phyloP scores from a whole-genome alignment of 2,113 vertebrate species.

The Recurvirostra avosetta region DNA sequence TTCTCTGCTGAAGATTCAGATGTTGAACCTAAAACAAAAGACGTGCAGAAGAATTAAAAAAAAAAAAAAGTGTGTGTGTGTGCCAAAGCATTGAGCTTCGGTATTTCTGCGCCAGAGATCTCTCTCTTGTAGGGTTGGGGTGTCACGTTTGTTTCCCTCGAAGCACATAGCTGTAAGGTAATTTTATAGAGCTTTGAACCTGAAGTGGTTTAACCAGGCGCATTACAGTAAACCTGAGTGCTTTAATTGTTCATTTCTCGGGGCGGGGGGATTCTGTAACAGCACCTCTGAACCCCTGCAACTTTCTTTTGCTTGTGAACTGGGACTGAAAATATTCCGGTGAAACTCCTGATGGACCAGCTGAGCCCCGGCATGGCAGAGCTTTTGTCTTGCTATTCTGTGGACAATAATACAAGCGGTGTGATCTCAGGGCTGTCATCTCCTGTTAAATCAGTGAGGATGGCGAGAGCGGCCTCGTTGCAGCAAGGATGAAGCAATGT shows the following conservation, averaged over 20 bases:
- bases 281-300: background rate
- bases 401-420: rapidly evolving
- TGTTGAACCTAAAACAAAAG: background rate
- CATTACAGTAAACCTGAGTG: background rate
- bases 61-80: no score
- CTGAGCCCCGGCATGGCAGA: rapidly evolving
- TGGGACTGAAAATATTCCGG: background rate
- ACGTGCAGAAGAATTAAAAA: background rate
- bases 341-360: background rate
- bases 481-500: rapidly evolving
- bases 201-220: background rate
- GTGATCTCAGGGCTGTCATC: background rate
- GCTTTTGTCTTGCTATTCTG: background rate
- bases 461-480: rapidly evolving
- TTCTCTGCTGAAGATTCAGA: background rate
- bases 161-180: background rate
- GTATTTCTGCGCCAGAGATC: background rate
- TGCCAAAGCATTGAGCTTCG: background rate
- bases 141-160: background rate
- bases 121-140: background rate
- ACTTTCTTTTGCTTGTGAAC: background rate
- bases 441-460: background rate
- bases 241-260: background rate
- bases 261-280: background rate
- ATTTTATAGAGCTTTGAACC: background rate